Base-by-base conservation (phyloP, 2,888 invertebrate species). In the Panorpa germanica region DNA sequence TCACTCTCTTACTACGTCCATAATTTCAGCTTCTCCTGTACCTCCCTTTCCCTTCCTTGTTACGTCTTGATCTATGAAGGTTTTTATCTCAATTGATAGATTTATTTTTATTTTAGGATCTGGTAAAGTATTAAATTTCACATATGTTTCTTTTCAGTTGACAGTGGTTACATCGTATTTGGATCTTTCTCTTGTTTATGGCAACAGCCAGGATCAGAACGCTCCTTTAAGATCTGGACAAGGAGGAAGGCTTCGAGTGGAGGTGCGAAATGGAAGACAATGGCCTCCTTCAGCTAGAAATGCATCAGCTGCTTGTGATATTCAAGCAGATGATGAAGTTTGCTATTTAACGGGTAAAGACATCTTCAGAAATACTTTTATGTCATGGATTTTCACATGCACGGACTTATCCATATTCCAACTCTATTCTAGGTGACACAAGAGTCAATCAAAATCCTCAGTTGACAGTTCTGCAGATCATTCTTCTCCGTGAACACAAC, bases 161-260 rank as follows among this genome's bases (percentile, higher is more conserved):
- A 62, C 70, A 6, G 61, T 59, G 8, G 72, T 78, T 1, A 75
- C 77, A 17, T 69, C 73, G 8, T 80, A 55, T 48, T 53, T 85
- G 58, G 85, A 86, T 45, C 57, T 75, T 4, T 85, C 85, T 0
- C 50, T 77, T 18, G 74, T 85, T 2, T 88, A 86, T 44, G 86
- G 86, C 2, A 80, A 71, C 36, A 71, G 63, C 3, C 61, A 63
- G 9, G 55, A 63, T 20, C 68, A 74, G 36, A 70, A 72, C 10
- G 57, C 60, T 6, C 65, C 65, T 14, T 55, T 85, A 12, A 61
- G 86, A 5, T 62, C 70, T 6, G 65, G 67, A 42, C 54, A 57
- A 23, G 73, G 72, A 1, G 86, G 86, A 0, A 61, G 71, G 10
- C 52, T 82, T 42, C 48, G 55, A 19, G 67, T 70, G 1, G 50